Conservation (phyloP, 92 coral and sea anemone species). For the Umimayanthus kanabou region DNA sequence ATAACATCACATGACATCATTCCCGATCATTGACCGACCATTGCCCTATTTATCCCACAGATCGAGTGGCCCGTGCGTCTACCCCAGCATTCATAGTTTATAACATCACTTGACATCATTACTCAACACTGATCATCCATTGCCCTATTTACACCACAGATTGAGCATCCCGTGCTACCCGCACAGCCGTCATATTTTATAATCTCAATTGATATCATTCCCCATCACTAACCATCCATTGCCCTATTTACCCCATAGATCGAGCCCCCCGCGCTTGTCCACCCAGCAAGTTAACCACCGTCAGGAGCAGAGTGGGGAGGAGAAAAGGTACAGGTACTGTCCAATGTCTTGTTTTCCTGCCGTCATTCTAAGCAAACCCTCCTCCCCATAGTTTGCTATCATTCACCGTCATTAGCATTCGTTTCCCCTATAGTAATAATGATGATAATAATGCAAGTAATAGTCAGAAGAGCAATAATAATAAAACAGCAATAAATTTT, state of each 20-base stretch:
- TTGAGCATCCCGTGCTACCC: neutral
- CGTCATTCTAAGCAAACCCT: neutral
- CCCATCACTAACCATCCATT: neutral
- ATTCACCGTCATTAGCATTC: neutral
- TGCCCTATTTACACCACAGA: neutral
- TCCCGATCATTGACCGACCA: neutral
- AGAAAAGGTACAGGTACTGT: constrained; percentile 32
- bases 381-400: neutral
- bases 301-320: constrained; percentile 23
- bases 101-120: neutral
- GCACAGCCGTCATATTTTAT: neutral
- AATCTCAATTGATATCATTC: neutral
- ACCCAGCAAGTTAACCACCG: constrained; percentile 1
- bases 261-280: constrained; percentile 17
- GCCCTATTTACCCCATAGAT: neutral
- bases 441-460: too few relatives aligned
- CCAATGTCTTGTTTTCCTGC: neutral
- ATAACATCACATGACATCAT: neutral
- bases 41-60: neutral
- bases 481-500: too few relatives aligned
- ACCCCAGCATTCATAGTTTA: too few relatives aligned
- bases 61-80: neutral
- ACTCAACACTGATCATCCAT: neutral
- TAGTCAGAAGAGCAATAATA: too few relatives aligned
- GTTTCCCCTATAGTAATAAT: neutral